Conservation (phyloP, 2,888 invertebrate genomes). For the Andrena praecox region DNA sequence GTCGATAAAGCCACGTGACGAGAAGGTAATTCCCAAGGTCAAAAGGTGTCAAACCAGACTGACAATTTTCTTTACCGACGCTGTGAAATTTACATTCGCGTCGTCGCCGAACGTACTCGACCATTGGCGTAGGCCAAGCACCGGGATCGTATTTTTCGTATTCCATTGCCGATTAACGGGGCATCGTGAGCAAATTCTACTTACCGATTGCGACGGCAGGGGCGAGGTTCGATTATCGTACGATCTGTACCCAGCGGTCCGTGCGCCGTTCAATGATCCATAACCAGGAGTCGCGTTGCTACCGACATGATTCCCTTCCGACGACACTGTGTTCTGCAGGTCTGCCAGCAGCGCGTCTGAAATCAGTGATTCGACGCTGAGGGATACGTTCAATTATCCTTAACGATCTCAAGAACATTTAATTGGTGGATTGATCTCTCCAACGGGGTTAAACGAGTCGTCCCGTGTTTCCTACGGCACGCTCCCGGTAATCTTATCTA, state of each 20-base stretch:
- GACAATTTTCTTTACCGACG: conserved; percentile 6
- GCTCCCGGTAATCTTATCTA: background rate
- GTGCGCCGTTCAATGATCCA: conserved; percentile 92
- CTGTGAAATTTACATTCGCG: background rate
- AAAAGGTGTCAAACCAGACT: background rate
- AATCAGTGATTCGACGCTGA: conserved; percentile 81
- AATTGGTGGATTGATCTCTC: conserved; percentile 9
- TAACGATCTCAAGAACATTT: background rate
- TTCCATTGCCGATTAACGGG: background rate
- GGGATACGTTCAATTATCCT: background rate
- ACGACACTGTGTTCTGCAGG: conserved; percentile 96
- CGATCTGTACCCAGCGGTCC: conserved; percentile 80
- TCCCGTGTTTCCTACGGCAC: too few species aligned
- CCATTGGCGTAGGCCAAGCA: background rate
- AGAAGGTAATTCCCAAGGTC: background rate
- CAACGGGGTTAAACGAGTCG: background rate
- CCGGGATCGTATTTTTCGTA: background rate
- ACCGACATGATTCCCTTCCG: conserved; percentile 85
- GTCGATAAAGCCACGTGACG: conserved; percentile 37
- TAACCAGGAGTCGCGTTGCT: conserved; percentile 88
- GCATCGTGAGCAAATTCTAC: conserved; percentile 33
- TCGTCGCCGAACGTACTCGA: background rate
- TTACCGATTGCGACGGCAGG: conserved; percentile 88
- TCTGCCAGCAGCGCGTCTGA: conserved; percentile 98
- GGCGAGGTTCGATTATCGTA: conserved; percentile 81